phyloP scores from a whole-genome alignment of 2,797 vertebrate genomes.

The Pyrrhura leucotis region DNA sequence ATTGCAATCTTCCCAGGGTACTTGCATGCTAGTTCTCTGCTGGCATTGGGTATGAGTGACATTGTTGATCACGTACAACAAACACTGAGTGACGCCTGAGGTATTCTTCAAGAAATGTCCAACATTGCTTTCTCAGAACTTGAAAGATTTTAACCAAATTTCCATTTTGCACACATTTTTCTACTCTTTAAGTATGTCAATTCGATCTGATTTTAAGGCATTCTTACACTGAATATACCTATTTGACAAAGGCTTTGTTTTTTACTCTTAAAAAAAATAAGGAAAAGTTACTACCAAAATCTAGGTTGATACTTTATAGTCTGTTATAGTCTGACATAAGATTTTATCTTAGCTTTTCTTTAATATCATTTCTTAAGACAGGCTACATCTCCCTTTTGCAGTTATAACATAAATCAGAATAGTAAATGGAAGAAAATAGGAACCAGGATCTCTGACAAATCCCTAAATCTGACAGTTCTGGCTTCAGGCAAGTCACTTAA shows the following conservation, averaged over 20 bases:
- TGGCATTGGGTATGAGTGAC: too few relatives aligned
- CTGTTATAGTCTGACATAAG: background rate
- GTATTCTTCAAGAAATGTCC: background rate
- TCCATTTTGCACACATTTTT: background rate
- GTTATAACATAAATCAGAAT: fast-evolving
- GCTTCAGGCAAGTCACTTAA: background rate
- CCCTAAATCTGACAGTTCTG: background rate
- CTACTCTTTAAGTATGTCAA: background rate
- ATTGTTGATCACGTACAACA: background rate
- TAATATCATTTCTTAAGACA: background rate
- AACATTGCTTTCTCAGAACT: background rate
- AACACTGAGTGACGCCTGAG: background rate
- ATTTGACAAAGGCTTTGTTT: background rate
- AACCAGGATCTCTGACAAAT: background rate
- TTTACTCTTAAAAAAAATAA: fast-evolving
- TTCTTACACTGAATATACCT: background rate
- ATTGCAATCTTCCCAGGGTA: fast-evolving
- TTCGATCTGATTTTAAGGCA: background rate
- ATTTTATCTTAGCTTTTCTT: background rate
- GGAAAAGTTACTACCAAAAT: background rate
- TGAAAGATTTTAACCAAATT: background rate
- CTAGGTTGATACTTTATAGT: background rate
- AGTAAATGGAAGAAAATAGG: background rate
- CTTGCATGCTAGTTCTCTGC: fast-evolving
- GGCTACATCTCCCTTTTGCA: background rate